Conservation (phyloP, 1,140 invertebrate genomes). For the Pseudobourletiella spinata region DNA sequence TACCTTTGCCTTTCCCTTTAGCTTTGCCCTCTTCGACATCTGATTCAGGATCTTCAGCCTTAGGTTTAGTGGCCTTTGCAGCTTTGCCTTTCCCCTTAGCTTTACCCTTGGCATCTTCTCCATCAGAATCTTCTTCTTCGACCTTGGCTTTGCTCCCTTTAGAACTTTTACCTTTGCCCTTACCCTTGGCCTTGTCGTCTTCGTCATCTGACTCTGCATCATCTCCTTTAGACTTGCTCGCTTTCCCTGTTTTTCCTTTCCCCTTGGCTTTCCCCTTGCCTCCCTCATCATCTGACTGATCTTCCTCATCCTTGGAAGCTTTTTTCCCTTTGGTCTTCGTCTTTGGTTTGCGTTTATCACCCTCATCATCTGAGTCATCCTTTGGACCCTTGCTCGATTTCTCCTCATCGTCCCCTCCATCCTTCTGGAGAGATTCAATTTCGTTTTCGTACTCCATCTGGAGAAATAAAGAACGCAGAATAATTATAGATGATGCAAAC, state of each 20-base stretch:
- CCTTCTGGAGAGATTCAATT: background rate
- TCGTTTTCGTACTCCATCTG: conserved; percentile 1
- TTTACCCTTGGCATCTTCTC: conserved; percentile 8
- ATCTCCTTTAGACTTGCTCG: background rate
- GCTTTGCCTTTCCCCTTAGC: conserved; percentile 18
- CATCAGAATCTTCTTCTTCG: conserved; percentile 14
- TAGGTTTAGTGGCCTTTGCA: conserved; percentile 18
- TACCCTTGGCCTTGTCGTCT: background rate
- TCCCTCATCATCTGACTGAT: background rate
- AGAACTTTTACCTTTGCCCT: conserved; percentile 1
- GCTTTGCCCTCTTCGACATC: background rate
- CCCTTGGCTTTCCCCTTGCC: background rate
- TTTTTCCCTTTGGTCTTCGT: too few relatives aligned
- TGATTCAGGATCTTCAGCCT: conserved; percentile 1
- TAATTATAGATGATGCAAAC: too few relatives aligned
- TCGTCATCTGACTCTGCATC: conserved; percentile 3
- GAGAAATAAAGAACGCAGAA: background rate
- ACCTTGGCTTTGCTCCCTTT: conserved; percentile 21
- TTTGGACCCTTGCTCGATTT: background rate
- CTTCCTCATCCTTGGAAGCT: background rate
- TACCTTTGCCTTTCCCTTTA: background rate
- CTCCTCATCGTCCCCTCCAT: background rate
- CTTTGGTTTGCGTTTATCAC: background rate
- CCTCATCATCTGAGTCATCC: background rate
- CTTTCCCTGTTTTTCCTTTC: background rate